Evolutionary conservation across 2,797 vertebrate species (phyloP), one percentile per base, ranked within the genome.

Genomic region (Pogoniulus pusillus): DNA sequence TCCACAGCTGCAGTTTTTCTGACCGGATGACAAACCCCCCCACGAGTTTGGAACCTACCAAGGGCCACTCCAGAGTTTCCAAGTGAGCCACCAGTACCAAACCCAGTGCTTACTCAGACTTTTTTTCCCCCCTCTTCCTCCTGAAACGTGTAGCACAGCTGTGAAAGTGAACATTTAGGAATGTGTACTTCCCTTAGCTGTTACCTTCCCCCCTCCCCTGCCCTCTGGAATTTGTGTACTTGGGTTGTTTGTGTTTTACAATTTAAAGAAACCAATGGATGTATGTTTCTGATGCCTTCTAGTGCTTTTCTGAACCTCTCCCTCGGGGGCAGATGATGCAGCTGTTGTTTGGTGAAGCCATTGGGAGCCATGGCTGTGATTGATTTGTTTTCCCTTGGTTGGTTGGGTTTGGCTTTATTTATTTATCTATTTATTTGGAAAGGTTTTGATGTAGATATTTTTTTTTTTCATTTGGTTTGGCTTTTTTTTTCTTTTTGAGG

Each of bases 141-240:
- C 98, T 98, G 97, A 98, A 98, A 98, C 95, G 98, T 96, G 98
- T 99, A 98, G 98, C 98, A 98, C 98, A 99, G 98, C 98, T 98
- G 98, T 99, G 99, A 98, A 98, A 98, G 98, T 99, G 98, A 99
- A 98, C 96, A 96, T 97, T 97, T 99, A 98, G 98, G 98, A 98
- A 97, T 94, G 98, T 98, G 98, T 98, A 98, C 97, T 98, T 98
- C 97, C 98, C 98, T 97, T 99, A 97, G 97, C 97, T 98, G 98
- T 99, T 97, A 98, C 96, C 97, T 97, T 98, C 98, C 96, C 97
- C 98, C 97, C 98, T 97, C 34, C 57, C 6, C 53, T 30, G n/a
- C 29, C 16, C 54, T 65, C 64, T 96, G 86, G 30, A 82, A 97
- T 95, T 97, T 97, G 97, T 96, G 97, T 98, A 98, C 98, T 98